phyloP scores from a whole-genome alignment of 2,888 invertebrate species.

The Hydrotaea diabolus region DNA sequence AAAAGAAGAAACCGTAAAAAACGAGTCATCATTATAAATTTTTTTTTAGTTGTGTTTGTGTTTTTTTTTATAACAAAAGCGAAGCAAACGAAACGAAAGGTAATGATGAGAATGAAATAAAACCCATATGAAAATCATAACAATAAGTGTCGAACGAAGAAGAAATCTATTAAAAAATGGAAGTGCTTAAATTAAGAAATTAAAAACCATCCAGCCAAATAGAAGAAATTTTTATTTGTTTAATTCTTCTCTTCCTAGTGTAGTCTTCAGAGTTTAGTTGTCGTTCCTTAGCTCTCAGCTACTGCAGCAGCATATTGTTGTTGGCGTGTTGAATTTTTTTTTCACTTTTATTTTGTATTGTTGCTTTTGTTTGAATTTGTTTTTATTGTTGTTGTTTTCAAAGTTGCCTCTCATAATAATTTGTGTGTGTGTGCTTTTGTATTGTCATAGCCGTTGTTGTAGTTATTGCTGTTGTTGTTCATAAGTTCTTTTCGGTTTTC shows the following conservation, averaged over 20 bases:
- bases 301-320: not conserved
- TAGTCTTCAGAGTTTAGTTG: too few relatives aligned
- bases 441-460: constrained; percentile 31
- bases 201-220: not conserved
- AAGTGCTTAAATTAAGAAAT: constrained; percentile 7
- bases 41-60: constrained; percentile 47
- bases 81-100: constrained; percentile 26
- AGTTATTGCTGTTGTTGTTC: too few relatives aligned
- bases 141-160: constrained; percentile 23
- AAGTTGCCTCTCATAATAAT: constrained; percentile 50
- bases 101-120: constrained; percentile 18
- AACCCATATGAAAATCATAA: constrained; percentile 9
- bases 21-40: constrained; percentile 64
- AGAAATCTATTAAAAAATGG: not conserved
- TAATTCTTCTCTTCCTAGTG: too few relatives aligned
- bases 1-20: constrained; percentile 65
- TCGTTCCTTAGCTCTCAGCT: not conserved
- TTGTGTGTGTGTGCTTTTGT: constrained; percentile 59
- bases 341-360: constrained; percentile 56
- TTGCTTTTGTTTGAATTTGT: constrained; percentile 45
- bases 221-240: too few relatives aligned
- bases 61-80: constrained; percentile 38
- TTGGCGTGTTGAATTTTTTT: not conserved
- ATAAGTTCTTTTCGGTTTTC: not conserved
- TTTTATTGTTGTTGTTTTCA: constrained; percentile 34